Conservation (phyloP, 2,113 vertebrate species). For the Montifringilla adamsi region DNA sequence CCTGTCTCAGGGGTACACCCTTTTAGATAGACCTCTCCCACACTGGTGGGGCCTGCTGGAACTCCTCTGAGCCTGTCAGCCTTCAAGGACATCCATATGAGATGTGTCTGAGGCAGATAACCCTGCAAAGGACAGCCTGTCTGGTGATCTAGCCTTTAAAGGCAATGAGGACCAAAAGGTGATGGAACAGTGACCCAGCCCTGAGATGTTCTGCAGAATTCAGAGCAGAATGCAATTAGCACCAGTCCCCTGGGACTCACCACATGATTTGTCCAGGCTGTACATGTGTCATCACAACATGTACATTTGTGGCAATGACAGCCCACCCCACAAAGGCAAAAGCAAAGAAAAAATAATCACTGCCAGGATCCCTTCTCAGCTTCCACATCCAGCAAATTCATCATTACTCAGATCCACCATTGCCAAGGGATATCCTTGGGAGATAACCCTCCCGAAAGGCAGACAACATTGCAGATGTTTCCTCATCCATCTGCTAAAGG, state of each 20-base stretch:
- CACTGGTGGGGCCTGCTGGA: not conserved
- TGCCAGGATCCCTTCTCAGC: not conserved
- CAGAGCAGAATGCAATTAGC: not conserved
- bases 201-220: not conserved
- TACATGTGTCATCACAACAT: not conserved
- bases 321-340: not conserved
- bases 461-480: not conserved
- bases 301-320: not conserved
- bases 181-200: not conserved
- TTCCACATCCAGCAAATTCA: not conserved
- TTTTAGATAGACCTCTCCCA: not conserved
- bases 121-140: not conserved
- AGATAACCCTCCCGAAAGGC: not conserved
- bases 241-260: not conserved
- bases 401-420: not conserved
- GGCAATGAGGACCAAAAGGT: not conserved
- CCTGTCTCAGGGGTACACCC: not conserved
- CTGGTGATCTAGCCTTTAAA: not conserved
- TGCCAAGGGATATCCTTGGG: not conserved
- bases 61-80: not conserved
- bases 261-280: accelerated
- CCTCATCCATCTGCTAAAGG: not conserved
- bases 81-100: not conserved
- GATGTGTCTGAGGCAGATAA: not conserved
- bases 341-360: not conserved